phyloP scores from a whole-genome alignment of 2,113 vertebrate genomes.

The Connochaetes taurinus region DNA sequence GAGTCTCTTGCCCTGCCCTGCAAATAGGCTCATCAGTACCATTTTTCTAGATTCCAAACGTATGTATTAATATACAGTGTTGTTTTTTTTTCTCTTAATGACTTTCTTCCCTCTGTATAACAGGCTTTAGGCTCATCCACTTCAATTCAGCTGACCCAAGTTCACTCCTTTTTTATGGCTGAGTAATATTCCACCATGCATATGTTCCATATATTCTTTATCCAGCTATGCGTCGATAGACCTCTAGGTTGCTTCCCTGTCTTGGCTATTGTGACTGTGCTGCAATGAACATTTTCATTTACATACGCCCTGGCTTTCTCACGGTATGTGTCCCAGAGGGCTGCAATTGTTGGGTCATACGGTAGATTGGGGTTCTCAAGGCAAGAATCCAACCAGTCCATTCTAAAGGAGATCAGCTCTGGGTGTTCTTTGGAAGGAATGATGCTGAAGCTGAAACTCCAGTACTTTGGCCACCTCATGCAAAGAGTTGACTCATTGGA shows the following conservation, averaged over 20 bases:
- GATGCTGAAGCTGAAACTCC: too few species aligned
- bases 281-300: background rate
- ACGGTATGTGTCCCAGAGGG: background rate
- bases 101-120: background rate
- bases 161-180: background rate
- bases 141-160: background rate
- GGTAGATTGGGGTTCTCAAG: too few species aligned
- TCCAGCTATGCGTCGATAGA: accelerated
- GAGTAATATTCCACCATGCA: accelerated
- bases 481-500: too few species aligned
- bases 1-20: background rate
- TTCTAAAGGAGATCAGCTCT: too few species aligned
- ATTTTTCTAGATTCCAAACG: background rate
- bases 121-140: background rate
- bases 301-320: background rate
- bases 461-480: too few species aligned
- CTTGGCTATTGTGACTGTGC: accelerated
- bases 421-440: accelerated
- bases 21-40: background rate
- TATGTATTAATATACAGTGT: background rate
- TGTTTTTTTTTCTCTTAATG: accelerated
- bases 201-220: background rate
- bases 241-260: background rate
- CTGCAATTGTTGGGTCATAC: background rate
- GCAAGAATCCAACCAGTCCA: too few species aligned